Conservation (phyloP, 2,888 invertebrate genomes). For the Megastigmus dorsalis region DNA sequence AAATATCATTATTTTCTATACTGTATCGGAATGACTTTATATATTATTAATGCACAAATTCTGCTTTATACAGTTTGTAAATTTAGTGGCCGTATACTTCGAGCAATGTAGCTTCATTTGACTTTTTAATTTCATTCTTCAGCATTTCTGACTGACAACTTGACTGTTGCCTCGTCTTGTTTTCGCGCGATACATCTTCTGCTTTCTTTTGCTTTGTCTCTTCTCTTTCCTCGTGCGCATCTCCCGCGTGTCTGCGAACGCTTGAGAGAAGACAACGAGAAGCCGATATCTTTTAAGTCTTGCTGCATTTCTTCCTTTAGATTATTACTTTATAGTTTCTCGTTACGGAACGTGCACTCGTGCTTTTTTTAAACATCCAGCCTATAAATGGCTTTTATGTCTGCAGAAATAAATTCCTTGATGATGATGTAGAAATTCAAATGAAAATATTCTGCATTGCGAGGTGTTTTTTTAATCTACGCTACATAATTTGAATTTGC, state of each 20-base stretch:
- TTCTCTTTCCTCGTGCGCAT: not conserved
- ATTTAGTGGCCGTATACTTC: constrained; percentile 24
- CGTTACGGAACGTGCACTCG: no score
- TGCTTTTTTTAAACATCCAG: no score
- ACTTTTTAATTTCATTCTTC: constrained; percentile 33
- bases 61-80: constrained; percentile 19
- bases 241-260: not conserved
- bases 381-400: no score
- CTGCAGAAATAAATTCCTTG: no score
- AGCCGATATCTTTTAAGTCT: not conserved
- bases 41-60: not conserved
- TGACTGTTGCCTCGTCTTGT: constrained; percentile 31
- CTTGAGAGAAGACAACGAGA: constrained; percentile 1
- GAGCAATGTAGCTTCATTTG: not conserved
- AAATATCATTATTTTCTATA: no score
- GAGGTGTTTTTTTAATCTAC: no score
- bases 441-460: no score
- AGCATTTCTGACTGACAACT: constrained; percentile 37
- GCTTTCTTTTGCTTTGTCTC: constrained; percentile 35
- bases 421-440: no score
- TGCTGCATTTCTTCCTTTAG: not conserved
- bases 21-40: not conserved
- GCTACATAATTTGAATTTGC: no score
- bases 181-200: constrained; percentile 26
- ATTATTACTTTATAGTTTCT: no score